Percentiles rank a stretch among this genome's conserved stretches.
These are phyloP conservation scores for Cephalotes varians DNA, from an alignment of 2,888 invertebrate species.

Conservation along the genomic window DNA sequence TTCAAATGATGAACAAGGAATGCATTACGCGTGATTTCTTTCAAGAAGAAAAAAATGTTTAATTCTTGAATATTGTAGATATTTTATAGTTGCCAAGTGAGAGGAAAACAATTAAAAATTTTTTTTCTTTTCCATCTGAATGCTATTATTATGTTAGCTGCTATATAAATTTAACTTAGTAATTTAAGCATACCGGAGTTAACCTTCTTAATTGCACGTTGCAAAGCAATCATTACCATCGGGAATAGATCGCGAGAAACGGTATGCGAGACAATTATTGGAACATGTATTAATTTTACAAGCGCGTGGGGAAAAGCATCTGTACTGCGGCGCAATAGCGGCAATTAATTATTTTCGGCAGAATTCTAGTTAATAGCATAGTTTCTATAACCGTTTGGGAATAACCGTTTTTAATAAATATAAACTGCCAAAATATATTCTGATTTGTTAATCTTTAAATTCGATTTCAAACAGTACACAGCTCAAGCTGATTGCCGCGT, in stretches of 20 bases:
- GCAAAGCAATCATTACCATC: constrained; percentile 34
- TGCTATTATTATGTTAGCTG: background rate
- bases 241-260: constrained; percentile 35
- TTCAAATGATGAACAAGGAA: background rate
- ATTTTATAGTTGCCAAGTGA: background rate
- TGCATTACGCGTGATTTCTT: background rate
- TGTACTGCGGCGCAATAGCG: background rate
- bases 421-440: background rate
- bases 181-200: background rate
- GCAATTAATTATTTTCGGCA: constrained; percentile 50
- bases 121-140: background rate
- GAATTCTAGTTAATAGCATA: constrained; percentile 55
- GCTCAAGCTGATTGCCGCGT: background rate
- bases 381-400: constrained; percentile 34
- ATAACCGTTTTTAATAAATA: constrained; percentile 29
- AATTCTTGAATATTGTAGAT: background rate
- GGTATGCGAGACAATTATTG: constrained; percentile 34
- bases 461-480: background rate
- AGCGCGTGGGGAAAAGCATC: constrained; percentile 26
- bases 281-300: constrained; percentile 47
- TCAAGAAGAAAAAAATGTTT: background rate
- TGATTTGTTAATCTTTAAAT: background rate
- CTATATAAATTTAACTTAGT: constrained; percentile 1
- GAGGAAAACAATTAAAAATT: background rate
- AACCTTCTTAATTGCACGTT: constrained; percentile 20